Percentiles rank a stretch among this genome's conserved stretches.
These are phyloP conservation scores for Drosophila albomicans DNA, from an alignment of 1,140 invertebrate species.

Conservation along the genomic window DNA sequence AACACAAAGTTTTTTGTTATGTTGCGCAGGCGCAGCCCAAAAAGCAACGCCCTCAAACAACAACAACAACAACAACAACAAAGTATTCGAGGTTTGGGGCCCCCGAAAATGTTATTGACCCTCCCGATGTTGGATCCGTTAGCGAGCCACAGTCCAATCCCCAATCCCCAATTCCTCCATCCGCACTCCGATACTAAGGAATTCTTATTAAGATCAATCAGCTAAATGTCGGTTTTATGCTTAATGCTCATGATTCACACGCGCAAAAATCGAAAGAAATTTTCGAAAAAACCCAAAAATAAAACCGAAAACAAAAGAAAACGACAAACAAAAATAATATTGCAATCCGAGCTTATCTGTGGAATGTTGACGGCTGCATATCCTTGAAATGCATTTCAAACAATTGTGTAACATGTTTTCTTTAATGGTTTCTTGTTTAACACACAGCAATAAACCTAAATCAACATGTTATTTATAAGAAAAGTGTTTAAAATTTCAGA, in stretches of 20 bases:
- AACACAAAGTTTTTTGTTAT: conserved; percentile 73
- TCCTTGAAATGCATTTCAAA: conserved; percentile 20
- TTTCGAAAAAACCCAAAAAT: neutral
- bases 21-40: conserved; percentile 75
- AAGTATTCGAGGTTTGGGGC: neutral
- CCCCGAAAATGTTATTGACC: conserved; percentile 75
- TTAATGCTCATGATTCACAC: conserved; percentile 83
- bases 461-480: neutral
- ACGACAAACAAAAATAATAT: conserved; percentile 12
- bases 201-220: conserved; percentile 83
- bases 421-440: neutral
- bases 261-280: conserved; percentile 68
- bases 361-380: conserved; percentile 11
- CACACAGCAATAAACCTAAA: neutral
- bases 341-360: conserved; percentile 6
- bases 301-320: conserved; percentile 45
- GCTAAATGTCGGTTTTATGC: conserved; percentile 83
- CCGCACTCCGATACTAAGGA: conserved; percentile 33
- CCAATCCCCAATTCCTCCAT: conserved; percentile 8
- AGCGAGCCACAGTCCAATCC: conserved; percentile 31
- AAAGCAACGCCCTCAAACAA: conserved; percentile 66
- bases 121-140: conserved; percentile 67
- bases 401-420: neutral
- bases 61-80: too few relatives aligned
- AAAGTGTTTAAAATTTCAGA: neutral